Base-by-base conservation (phyloP, 2,888 invertebrate species). In the Scaptomyza flava region DNA sequence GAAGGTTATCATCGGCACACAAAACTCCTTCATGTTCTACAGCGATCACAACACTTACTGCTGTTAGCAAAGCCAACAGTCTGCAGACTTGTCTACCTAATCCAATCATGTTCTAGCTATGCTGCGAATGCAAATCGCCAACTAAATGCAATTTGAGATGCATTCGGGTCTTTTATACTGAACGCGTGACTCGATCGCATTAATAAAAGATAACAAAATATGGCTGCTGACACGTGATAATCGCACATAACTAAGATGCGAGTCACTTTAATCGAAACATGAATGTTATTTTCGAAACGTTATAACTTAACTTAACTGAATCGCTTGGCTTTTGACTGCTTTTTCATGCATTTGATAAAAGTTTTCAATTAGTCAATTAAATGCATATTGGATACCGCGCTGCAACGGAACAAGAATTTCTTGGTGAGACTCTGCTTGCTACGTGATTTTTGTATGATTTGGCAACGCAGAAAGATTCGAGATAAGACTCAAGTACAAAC, bases 1-100 rank as follows among this genome's bases (percentile, higher is more conserved):
- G 89, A 12, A 77, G 69, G 17, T 81, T 77, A 30, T 87, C 89
- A 48, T 71, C 68, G 59, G 73, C 68, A 52, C 89, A 89, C 9
- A 70, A 66, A 68, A 72, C 58, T 4, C 38, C 9, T 9, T 65
- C 45, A 2, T 58, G 64, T 30, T 71, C 64, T 31, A 66, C 50
- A 3, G 20, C 54, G 5, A 48, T 48, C 0, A n/a, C n/a, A 2
- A 34, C 14, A n/a, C 60, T 14, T 31, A 23, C 14, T 20, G 36
- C 6, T 11, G 34, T n/a, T 7, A 70, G 9, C n/a, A 59, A 2
- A 7, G 46, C 43, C 14, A 77, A n/a, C 48, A 68, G 46, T 27
- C 59, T 9, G 3, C 57, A n/a, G 2, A 59, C 9, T 41, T 31
- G 34, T 36, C 41, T 54, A 4, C 41, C 31, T n/a, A 27, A 38